Percentiles rank a stretch among this genome's conserved stretches.
Evolutionary conservation across 2,888 invertebrate genomes (phyloP).

Genomic region (Melinaea menophilus): DNA sequence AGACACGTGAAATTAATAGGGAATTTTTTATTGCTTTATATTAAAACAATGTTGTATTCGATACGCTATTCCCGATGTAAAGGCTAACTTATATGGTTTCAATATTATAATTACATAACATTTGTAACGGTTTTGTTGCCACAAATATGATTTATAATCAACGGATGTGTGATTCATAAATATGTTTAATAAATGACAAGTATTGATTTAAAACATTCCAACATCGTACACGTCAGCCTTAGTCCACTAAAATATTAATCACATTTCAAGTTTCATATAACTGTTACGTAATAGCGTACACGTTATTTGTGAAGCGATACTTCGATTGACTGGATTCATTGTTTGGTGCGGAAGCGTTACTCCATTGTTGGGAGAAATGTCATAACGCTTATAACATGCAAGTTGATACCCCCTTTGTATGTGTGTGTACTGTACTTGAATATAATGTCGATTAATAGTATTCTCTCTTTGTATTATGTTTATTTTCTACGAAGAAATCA

Average conservation of each 20-base stretch:
- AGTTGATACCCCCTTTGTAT: conserved; percentile 3
- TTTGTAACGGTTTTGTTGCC: neutral
- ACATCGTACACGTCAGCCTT: no score
- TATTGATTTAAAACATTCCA: no score
- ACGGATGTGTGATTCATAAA: no score
- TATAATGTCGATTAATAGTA: neutral
- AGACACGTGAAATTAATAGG: conserved; percentile 11
- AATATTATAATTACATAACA: neutral
- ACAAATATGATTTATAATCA: no score
- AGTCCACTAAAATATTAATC: no score
- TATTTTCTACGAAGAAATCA: no score
- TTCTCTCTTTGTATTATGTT: neutral
- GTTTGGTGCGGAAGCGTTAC: conserved; percentile 36
- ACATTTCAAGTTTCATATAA: neutral
- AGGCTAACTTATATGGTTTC: neutral
- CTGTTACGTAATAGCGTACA: conserved; percentile 1
- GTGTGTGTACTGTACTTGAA: neutral
- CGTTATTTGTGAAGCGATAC: conserved; percentile 40
- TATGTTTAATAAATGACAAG: no score
- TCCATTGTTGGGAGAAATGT: conserved; percentile 36
- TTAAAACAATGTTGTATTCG: neutral
- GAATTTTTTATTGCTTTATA: conserved; percentile 5
- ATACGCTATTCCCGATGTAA: neutral
- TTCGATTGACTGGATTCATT: conserved; percentile 43
- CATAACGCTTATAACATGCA: conserved; percentile 15